These are phyloP conservation scores for Coecobrya sp. DNA, from an alignment of 2,888 invertebrate genomes.

Conservation along the genomic window DNA sequence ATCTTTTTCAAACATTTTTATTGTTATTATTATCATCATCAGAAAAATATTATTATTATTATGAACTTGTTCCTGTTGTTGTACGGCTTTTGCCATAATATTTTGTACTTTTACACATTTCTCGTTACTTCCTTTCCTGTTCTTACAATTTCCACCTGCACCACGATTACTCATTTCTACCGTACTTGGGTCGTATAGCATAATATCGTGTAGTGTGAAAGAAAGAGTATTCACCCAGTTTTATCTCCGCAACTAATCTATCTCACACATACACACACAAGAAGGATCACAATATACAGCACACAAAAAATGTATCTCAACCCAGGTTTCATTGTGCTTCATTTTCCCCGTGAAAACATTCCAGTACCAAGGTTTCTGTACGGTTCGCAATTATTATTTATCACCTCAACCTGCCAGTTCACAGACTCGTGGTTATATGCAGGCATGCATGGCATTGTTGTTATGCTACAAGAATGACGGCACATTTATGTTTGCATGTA, in stretches of 20 bases:
- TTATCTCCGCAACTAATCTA: slow-evolving; percentile 67
- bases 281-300: not conserved
- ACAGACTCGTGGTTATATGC: not conserved
- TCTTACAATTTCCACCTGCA: not conserved
- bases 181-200: not conserved
- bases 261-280: not conserved
- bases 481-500: slow-evolving; percentile 1
- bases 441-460: slow-evolving; percentile 3
- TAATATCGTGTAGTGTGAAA: slow-evolving; percentile 51
- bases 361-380: slow-evolving; percentile 26
- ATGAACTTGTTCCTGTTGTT: slow-evolving; percentile 33
- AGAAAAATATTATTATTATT: slow-evolving; percentile 32
- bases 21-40: slow-evolving; percentile 40
- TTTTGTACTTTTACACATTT: slow-evolving; percentile 41
- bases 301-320: slow-evolving; percentile 31
- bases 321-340: slow-evolving; percentile 62
- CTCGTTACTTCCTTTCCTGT: slow-evolving; percentile 18
- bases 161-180: not conserved
- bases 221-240: slow-evolving; percentile 76
- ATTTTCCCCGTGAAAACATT: slow-evolving; percentile 37
- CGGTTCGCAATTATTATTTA: slow-evolving; percentile 34
- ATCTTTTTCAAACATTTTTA: slow-evolving; percentile 55
- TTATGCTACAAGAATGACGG: slow-evolving; percentile 29
- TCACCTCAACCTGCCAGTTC: slow-evolving; percentile 2
- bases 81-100: slow-evolving; percentile 21